These are phyloP conservation scores for Anguilla megastoma DNA, from an alignment of 2,797 vertebrate genomes.

Conservation along the genomic window DNA sequence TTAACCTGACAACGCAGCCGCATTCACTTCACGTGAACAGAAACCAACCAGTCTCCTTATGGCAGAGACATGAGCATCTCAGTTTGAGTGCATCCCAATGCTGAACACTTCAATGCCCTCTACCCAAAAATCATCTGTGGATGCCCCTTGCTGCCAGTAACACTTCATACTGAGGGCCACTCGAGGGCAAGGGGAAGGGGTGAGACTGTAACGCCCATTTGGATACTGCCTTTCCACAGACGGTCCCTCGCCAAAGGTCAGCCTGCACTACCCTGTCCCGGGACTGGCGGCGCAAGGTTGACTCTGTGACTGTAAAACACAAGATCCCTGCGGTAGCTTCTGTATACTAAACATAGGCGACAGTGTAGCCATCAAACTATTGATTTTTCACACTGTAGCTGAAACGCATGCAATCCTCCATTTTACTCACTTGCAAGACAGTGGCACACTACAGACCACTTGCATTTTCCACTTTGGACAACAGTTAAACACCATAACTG, in stretches of 20 bases:
- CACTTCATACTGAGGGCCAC: background rate
- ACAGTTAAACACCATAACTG: background rate
- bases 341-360: background rate
- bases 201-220: background rate
- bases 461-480: no score
- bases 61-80: background rate
- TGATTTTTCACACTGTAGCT: background rate
- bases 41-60: background rate
- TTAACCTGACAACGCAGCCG: background rate
- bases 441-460: background rate
- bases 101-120: background rate
- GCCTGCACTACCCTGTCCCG: background rate
- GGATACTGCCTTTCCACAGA: background rate
- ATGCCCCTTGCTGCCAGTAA: background rate
- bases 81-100: background rate
- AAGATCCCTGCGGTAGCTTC: conserved; percentile 1
- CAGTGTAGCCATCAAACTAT: background rate
- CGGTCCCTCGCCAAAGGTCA: background rate
- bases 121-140: background rate
- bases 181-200: background rate
- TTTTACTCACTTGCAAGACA: background rate
- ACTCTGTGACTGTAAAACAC: background rate
- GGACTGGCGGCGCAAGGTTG: background rate
- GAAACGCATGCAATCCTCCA: background rate
- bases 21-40: background rate